phyloP scores from a whole-genome alignment of 2,888 invertebrate species.

The Pyrrhia umbra region DNA sequence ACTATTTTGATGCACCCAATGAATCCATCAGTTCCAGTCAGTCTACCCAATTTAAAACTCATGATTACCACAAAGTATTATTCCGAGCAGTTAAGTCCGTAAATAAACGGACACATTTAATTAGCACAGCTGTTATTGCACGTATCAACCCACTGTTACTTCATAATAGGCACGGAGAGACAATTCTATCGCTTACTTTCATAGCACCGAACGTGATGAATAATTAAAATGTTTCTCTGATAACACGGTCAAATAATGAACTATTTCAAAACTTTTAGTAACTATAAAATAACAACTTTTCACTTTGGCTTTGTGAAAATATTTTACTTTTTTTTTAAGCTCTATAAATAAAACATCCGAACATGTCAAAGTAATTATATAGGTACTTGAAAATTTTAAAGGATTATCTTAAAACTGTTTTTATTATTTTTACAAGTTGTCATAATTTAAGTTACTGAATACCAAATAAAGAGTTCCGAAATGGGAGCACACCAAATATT shows the following conservation, averaged over 20 bases:
- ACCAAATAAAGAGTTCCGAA: no score
- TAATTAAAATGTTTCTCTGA: conserved; percentile 37
- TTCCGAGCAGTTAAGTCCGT: conserved; percentile 45
- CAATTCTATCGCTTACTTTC: conserved; percentile 42
- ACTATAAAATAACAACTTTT: background rate
- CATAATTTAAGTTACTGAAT: no score
- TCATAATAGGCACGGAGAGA: conserved; percentile 57
- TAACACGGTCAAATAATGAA: conserved; percentile 34
- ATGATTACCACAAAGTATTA: conserved; percentile 21
- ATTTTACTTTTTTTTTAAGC: no score
- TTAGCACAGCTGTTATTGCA: conserved; percentile 59
- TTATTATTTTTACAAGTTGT: no score
- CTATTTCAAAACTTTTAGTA: background rate
- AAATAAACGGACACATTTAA: conserved; percentile 57
- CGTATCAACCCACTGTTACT: conserved; percentile 50
- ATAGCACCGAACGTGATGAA: conserved; percentile 49
- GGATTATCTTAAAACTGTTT: no score
- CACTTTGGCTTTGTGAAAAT: no score
- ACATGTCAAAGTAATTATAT: no score
- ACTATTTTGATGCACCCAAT: background rate
- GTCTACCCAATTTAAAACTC: background rate
- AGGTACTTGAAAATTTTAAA: no score
- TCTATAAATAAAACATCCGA: no score
- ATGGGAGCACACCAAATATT: no score
- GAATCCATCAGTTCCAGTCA: background rate